Conservation (phyloP, 2,888 invertebrate species). For the Parnassius orleans region DNA sequence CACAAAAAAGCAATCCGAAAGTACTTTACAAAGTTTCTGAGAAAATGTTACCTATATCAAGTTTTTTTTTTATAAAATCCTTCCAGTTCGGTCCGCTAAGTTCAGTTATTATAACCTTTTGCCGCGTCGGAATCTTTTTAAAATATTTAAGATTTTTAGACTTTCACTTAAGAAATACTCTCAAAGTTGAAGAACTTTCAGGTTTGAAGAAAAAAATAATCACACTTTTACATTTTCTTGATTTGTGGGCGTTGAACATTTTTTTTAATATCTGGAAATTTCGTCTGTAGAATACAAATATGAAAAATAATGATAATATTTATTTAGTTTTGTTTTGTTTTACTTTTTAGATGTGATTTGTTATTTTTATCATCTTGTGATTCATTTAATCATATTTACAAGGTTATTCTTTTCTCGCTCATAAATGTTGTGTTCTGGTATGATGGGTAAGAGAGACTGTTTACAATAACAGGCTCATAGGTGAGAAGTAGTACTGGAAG, state of each 20-base stretch:
- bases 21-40: slow-evolving; percentile 23
- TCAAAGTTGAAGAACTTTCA: not conserved
- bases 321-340: too few species aligned
- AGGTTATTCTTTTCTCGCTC: too few species aligned
- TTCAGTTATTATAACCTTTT: slow-evolving; percentile 24
- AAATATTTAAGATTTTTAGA: slow-evolving; percentile 19
- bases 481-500: too few species aligned
- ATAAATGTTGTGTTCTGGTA: too few species aligned
- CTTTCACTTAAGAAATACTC: slow-evolving; percentile 14
- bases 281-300: too few species aligned
- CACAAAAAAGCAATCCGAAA: slow-evolving; percentile 23
- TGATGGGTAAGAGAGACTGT: too few species aligned
- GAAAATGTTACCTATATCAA: slow-evolving; percentile 22
- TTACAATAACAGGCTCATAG: too few species aligned
- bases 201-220: slow-evolving; percentile 5
- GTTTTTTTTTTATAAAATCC: slow-evolving; percentile 10
- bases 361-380: too few species aligned
- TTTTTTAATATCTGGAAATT: not conserved
- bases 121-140: slow-evolving; percentile 12
- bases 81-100: slow-evolving; percentile 14
- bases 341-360: too few species aligned
- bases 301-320: too few species aligned
- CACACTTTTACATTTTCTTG: not conserved
- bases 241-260: too few species aligned
- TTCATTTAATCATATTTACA: too few species aligned